Evolutionary conservation across 2,113 vertebrate genomes (phyloP).

Genomic region (Orycteropus afer): DNA sequence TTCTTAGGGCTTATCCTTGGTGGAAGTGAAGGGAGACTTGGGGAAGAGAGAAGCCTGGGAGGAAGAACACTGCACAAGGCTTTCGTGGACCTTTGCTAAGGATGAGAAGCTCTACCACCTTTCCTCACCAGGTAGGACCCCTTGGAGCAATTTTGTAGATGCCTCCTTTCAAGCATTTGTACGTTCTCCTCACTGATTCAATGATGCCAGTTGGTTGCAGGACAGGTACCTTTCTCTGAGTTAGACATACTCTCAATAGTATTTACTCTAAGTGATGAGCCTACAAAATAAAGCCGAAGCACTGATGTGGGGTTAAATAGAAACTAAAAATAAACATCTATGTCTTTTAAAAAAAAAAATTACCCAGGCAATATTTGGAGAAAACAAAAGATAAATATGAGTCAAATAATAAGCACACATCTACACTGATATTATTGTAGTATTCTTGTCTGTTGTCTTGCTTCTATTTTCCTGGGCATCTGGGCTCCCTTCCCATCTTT

Average conservation of each 20-base stretch:
- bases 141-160: background rate
- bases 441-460: background rate
- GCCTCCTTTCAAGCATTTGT: background rate
- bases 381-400: background rate
- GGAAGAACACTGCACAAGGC: background rate
- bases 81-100: background rate
- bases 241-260: background rate
- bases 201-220: accelerated
- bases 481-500: background rate
- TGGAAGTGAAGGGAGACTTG: background rate
- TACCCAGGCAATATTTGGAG: background rate
- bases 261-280: background rate
- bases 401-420: background rate
- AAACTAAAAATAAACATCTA: background rate
- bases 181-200: background rate
- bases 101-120: background rate
- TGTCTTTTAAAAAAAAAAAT: background rate
- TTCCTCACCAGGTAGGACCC: background rate
- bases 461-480: background rate
- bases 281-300: background rate
- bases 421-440: background rate
- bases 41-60: background rate
- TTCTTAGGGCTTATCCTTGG: background rate
- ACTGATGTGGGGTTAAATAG: background rate
- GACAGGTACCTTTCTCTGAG: background rate